A percentile compares a stretch with the other conserved stretches of the same genome.
Evolutionary conservation across 2,888 invertebrate species (phyloP).

Genomic region (Drosophila recens): DNA sequence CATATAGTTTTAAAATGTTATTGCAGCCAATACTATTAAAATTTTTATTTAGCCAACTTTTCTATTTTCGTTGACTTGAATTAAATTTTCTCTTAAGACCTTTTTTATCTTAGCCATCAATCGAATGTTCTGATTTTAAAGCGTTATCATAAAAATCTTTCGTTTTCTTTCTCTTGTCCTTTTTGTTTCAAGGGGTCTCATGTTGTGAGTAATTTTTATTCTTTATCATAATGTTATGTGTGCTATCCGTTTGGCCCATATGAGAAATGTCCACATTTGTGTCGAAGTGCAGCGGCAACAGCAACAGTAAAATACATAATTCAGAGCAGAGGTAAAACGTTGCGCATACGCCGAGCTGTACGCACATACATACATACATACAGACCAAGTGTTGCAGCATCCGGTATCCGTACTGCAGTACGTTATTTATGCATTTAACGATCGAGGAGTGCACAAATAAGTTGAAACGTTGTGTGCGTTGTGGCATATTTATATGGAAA

Average conservation of each 20-base stretch:
- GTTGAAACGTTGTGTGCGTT: conserved; percentile 34
- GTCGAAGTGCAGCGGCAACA: conserved; percentile 30
- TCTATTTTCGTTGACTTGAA: too few relatives aligned
- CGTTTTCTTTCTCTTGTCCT: not conserved
- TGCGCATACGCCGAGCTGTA: conserved; percentile 31
- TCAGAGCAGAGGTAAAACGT: conserved; percentile 29
- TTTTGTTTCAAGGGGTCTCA: not conserved
- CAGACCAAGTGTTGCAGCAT: conserved; percentile 6
- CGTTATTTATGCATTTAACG: conserved; percentile 59
- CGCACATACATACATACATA: not conserved
- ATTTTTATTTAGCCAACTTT: too few relatives aligned
- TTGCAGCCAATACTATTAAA: too few relatives aligned
- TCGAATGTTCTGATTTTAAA: not conserved
- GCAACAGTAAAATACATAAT: conserved; percentile 51
- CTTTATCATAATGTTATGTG: conserved; percentile 23
- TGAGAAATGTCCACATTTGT: conserved; percentile 48
- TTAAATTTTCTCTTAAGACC: too few relatives aligned
- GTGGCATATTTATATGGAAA: not conserved
- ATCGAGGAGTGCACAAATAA: conserved; percentile 46
- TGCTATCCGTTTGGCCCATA: conserved; percentile 22
- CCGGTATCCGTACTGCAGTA: conserved; percentile 12
- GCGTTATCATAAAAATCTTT: not conserved
- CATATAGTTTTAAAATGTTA: too few relatives aligned
- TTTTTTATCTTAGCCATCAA: too few relatives aligned
- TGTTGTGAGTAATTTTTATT: conserved; percentile 2